A percentile compares a stretch with the other conserved stretches of the same genome.
phyloP scores from a whole-genome alignment of 1,140 invertebrate species.

The Drosophila lini region DNA sequence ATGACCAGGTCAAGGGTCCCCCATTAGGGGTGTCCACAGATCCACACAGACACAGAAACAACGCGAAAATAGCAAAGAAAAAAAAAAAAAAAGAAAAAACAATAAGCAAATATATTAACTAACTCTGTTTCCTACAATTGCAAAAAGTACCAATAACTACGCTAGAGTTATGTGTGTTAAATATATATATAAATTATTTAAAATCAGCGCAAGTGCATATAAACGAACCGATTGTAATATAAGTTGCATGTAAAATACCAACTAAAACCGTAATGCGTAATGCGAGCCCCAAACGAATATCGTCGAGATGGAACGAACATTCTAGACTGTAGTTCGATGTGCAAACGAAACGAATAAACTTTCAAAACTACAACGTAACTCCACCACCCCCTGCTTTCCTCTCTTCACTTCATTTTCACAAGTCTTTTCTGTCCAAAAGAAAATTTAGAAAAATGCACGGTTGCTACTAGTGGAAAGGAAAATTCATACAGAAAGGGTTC shows the following conservation, averaged over 20 bases:
- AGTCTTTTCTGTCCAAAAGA: not conserved
- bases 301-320: slow-evolving; percentile 62
- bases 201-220: slow-evolving; percentile 68
- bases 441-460: not conserved
- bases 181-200: slow-evolving; percentile 75
- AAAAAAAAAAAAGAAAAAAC: slow-evolving; percentile 34
- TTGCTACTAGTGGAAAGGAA: not conserved
- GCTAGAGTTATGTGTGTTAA: slow-evolving; percentile 75
- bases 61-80: slow-evolving; percentile 57
- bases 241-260: slow-evolving; percentile 74
- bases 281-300: slow-evolving; percentile 58
- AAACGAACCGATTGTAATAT: slow-evolving; percentile 77
- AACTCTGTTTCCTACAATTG: slow-evolving; percentile 81
- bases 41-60: slow-evolving; percentile 24
- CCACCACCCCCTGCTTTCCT: slow-evolving; percentile 2
- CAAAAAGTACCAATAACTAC: slow-evolving; percentile 79
- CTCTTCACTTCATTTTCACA: slow-evolving; percentile 10
- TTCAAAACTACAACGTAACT: slow-evolving; percentile 61
- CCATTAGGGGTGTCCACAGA: slow-evolving; percentile 1
- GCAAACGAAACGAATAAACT: slow-evolving; percentile 78
- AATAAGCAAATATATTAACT: slow-evolving; percentile 71
- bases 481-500: not conserved
- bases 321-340: slow-evolving; percentile 80
- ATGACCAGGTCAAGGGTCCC: slow-evolving; percentile 8
- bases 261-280: slow-evolving; percentile 34